Conservation (phyloP, 2,888 invertebrate species). For the Cerceris ruficornis region DNA sequence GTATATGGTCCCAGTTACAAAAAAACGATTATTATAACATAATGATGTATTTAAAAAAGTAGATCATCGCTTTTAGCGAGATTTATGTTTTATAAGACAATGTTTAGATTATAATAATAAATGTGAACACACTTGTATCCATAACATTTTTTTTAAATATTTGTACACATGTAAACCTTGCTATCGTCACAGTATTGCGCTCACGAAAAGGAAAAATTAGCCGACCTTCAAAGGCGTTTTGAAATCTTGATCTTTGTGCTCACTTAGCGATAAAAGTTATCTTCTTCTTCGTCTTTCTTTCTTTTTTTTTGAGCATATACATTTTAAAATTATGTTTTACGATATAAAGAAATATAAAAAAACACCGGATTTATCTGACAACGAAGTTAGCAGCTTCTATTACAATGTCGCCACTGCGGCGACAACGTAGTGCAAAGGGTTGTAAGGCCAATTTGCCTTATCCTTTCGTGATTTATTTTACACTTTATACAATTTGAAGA, state of each 20-base stretch:
- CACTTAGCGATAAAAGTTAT: constrained; percentile 60
- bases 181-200: constrained; percentile 35
- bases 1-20: constrained; percentile 13
- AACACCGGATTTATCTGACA: too few species aligned
- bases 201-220: constrained; percentile 16
- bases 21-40: constrained; percentile 22
- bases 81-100: constrained; percentile 72
- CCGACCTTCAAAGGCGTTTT: constrained; percentile 20
- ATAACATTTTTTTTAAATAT: constrained; percentile 64
- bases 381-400: too few species aligned
- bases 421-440: too few species aligned
- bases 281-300: too few species aligned
- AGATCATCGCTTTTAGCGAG: constrained; percentile 64
- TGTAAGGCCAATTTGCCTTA: too few species aligned
- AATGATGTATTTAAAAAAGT: constrained; percentile 60
- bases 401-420: too few species aligned
- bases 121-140: constrained; percentile 68
- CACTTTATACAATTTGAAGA: too few species aligned
- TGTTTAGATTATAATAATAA: constrained; percentile 70
- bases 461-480: too few species aligned
- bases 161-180: constrained; percentile 58
- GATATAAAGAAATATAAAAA: too few species aligned
- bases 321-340: too few species aligned
- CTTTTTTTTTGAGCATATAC: too few species aligned
- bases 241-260: constrained; percentile 49